A percentile compares a stretch with the other conserved stretches of the same genome.
Conservation (phyloP, 2,888 invertebrate species). For the Hydrotaea diabolus region DNA sequence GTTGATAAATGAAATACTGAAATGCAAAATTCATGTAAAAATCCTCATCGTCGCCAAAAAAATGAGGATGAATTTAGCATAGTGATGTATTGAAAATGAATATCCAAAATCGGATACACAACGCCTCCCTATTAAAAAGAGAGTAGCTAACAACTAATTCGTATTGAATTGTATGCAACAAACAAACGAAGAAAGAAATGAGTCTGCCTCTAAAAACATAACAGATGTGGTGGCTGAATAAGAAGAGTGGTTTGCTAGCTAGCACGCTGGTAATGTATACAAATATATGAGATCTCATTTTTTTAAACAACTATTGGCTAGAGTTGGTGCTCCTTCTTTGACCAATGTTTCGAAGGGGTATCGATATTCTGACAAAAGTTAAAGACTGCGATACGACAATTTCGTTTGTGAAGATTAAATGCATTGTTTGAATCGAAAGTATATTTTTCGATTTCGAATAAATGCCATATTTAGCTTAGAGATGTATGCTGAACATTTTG, state of each 20-base stretch:
- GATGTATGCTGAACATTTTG: no score
- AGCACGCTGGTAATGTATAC: conserved; percentile 58
- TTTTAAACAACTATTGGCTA: background rate
- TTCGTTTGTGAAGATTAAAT: background rate
- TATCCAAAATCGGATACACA: conserved; percentile 54
- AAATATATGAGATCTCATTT: conserved; percentile 16
- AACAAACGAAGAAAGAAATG: background rate
- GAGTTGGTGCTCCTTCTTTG: conserved; percentile 20
- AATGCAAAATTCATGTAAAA: conserved; percentile 56
- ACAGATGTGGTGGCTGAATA: conserved; percentile 27
- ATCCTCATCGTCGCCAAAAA: background rate
- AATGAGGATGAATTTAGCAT: conserved; percentile 62
- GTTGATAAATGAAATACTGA: conserved; percentile 68
- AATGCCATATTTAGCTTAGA: no score
- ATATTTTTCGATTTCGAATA: background rate
- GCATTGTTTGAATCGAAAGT: background rate
- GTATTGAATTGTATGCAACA: background rate
- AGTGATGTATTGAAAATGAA: conserved; percentile 64
- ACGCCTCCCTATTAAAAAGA: background rate
- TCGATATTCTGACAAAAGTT: background rate
- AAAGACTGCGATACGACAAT: background rate
- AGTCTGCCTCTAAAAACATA: background rate
- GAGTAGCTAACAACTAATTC: background rate
- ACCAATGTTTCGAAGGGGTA: conserved; percentile 10
- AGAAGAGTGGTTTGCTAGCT: conserved; percentile 37